phyloP scores from a whole-genome alignment of 1,140 invertebrate species.

The Drosophila albomicans region DNA sequence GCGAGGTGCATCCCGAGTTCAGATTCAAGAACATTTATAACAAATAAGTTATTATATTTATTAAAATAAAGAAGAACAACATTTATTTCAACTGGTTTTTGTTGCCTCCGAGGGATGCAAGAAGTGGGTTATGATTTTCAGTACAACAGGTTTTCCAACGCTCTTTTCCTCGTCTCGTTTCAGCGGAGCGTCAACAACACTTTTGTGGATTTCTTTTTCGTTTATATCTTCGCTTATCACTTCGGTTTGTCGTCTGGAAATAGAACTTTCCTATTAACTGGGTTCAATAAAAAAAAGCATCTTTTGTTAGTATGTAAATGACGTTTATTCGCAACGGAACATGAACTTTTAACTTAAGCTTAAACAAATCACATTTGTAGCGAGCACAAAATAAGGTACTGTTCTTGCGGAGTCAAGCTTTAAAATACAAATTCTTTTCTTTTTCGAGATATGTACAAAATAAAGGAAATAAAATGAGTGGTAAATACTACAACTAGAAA shows the following conservation, averaged over 20 bases:
- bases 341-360: constrained; percentile 44
- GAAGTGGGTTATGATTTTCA: constrained; percentile 78
- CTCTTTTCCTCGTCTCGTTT: constrained; percentile 17
- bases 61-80: neutral
- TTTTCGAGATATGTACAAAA: constrained; percentile 33
- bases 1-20: constrained; percentile 88
- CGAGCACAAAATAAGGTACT: constrained; percentile 54
- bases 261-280: constrained; percentile 24
- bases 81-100: constrained; percentile 42
- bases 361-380: constrained; percentile 76
- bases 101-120: constrained; percentile 55
- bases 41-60: constrained; percentile 45
- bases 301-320: constrained; percentile 49
- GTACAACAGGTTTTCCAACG: constrained; percentile 67
- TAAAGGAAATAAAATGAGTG: constrained; percentile 1
- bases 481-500: constrained; percentile 20
- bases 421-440: constrained; percentile 8
- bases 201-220: constrained; percentile 30
- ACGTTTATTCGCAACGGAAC: constrained; percentile 68
- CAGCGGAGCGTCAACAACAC: constrained; percentile 1
- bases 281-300: neutral
- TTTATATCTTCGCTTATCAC: constrained; percentile 15
- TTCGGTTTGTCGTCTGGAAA: constrained; percentile 29
- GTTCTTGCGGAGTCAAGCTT: constrained; percentile 28
- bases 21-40: constrained; percentile 84